Evolutionary conservation across 1,140 invertebrate genomes (phyloP).

Genomic region (Drosophila chauvacae): DNA sequence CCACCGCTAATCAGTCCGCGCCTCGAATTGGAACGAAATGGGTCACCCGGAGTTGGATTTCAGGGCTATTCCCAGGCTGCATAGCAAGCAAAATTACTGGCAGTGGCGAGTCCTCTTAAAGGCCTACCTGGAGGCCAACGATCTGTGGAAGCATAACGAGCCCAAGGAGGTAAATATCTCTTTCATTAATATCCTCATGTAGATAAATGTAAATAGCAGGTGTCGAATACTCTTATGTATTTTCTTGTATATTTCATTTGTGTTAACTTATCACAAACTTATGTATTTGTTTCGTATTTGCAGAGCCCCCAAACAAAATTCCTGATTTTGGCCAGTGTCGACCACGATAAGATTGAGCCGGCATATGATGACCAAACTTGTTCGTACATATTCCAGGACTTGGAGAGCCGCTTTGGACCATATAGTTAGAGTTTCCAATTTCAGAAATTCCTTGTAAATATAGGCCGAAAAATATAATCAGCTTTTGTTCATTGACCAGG

Average conservation of each 20-base stretch:
- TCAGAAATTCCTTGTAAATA: not conserved
- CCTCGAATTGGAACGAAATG: conserved; percentile 29
- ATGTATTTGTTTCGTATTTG: not conserved
- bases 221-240: not conserved
- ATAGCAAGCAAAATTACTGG: conserved; percentile 63
- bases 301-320: conserved; percentile 5
- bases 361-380: conserved; percentile 52
- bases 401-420: conserved; percentile 59
- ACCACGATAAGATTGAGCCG: conserved; percentile 61
- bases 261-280: not conserved
- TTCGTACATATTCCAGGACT: conserved; percentile 52
- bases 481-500: not conserved
- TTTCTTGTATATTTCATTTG: not conserved
- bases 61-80: conserved; percentile 57
- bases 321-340: conserved; percentile 30
- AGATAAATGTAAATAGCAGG: not conserved
- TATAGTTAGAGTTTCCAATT: conserved; percentile 7
- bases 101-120: conserved; percentile 60
- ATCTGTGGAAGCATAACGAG: conserved; percentile 63
- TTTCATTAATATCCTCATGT: no score
- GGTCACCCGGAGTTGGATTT: conserved; percentile 61
- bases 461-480: not conserved
- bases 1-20: conserved; percentile 8
- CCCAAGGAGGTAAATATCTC: conserved; percentile 44
- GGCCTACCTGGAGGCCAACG: conserved; percentile 52